A percentile compares a stretch with the other conserved stretches of the same genome.
phyloP scores from a whole-genome alignment of 2,113 vertebrate species.

The Amazona guildingii region DNA sequence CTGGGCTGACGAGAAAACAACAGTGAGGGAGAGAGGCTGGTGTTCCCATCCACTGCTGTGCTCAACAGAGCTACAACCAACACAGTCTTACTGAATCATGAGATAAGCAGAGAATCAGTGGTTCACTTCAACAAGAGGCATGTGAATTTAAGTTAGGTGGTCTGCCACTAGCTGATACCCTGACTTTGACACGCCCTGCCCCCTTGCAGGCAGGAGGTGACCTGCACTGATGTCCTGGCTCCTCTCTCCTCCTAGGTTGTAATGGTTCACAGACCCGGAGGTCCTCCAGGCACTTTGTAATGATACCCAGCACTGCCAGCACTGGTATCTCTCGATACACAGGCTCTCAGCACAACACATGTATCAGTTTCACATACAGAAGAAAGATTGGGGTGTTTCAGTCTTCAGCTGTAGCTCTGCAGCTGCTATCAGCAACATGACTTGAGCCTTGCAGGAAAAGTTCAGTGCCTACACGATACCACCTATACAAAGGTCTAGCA shows the following conservation, averaged over 20 bases:
- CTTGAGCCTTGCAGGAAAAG: not conserved
- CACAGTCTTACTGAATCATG: not conserved
- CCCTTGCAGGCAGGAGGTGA: not conserved
- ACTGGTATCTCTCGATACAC: not conserved
- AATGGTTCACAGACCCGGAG: not conserved
- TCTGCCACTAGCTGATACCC: not conserved
- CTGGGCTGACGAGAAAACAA: not conserved
- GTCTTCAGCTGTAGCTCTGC: not conserved
- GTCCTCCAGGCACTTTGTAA: not conserved
- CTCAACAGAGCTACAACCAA: not conserved
- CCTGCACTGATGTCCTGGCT: not conserved
- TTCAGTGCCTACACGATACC: too few species aligned
- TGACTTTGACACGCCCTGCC: not conserved
- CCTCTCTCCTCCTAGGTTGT: not conserved
- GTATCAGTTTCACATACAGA: not conserved
- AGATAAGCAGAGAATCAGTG: not conserved
- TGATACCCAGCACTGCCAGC: not conserved
- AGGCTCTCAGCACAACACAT: not conserved
- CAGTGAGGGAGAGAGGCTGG: not conserved
- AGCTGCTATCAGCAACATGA: not conserved
- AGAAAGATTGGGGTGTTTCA: not conserved
- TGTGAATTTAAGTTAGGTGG: not conserved
- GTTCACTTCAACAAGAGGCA: not conserved
- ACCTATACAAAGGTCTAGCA: not conserved
- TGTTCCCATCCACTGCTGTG: not conserved